Base-by-base conservation (phyloP, 2,113 vertebrate genomes). In the Miniopterus natalensis region DNA sequence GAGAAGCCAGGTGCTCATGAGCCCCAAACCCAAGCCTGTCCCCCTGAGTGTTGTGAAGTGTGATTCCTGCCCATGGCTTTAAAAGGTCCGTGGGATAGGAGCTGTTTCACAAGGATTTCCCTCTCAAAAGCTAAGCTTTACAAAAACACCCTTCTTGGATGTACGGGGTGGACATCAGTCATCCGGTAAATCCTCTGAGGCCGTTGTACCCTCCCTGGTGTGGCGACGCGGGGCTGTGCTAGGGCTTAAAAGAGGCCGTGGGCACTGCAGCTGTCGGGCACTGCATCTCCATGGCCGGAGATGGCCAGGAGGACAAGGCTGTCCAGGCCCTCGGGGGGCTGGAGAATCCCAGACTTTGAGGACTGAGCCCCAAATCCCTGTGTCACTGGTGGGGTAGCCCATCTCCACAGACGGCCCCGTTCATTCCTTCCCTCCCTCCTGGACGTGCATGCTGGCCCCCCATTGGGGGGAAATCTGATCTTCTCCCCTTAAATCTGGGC, bases 181-280 rank as follows among this genome's bases (percentile, higher is more conserved):
- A 11, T 14, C 77, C n/a, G 8, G 40, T 29, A 42, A 15, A 42
- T 27, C 40, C 40, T 55, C 36, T 14, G 9, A 21, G 0, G 1
- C 0, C 5, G 23, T 17, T 6, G 4, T 9, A 12, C 31, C 61
- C 49, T 55, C 53, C 5, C 4, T 36, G 11, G 17, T 29, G 3
- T 0, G 0, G 18, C 23, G 1, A 2, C 11, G 0, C 0, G 1
- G 18, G 47, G 20, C 40, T 47, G n/a, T 25, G 40, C 7, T 1
- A 21, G 11, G 25, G 10, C 1, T 47, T 17, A 12, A 36, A 27
- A 36, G 27, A 27, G 5, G 61, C 23, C 31, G 6, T 6, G 12
- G 51, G 6, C 18, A 0, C 63, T 66, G 63, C 29, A 17, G 1
- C 85, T 61, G 53, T n/a, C 36, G 36, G 36, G 36, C n/a, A n/a